A percentile compares a stretch with the other conserved stretches of the same genome.
phyloP scores from a whole-genome alignment of 2,113 vertebrate genomes.

The Poeciliopsis retropinna region DNA sequence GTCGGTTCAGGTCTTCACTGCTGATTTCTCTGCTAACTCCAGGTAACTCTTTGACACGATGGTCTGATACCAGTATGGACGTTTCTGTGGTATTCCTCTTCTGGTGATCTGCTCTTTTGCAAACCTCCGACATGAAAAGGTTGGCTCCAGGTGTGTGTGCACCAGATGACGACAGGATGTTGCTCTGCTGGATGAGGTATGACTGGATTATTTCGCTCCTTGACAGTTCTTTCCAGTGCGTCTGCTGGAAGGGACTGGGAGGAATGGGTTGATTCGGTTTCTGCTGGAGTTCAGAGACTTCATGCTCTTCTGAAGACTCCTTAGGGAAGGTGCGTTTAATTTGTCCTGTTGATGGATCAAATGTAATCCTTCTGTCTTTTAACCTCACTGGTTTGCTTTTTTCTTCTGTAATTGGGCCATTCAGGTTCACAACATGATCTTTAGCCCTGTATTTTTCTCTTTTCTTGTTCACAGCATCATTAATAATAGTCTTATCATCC shows the following conservation, averaged over 20 bases:
- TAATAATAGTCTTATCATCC: constrained; percentile 80
- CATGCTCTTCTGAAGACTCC: constrained; percentile 80
- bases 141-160: constrained; percentile 85
- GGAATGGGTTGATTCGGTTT: constrained; percentile 81
- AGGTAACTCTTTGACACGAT: constrained; percentile 82
- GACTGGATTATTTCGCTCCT: constrained; percentile 93
- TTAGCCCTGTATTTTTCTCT: constrained; percentile 86
- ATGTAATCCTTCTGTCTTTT: constrained; percentile 92
- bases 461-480: constrained; percentile 83
- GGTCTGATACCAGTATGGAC: constrained; percentile 81
- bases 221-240: constrained; percentile 93
- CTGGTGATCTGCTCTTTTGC: constrained; percentile 87
- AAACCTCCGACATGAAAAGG: constrained; percentile 89
- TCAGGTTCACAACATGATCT: constrained; percentile 82
- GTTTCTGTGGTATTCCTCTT: constrained; percentile 81
- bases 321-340: constrained; percentile 87
- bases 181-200: constrained; percentile 93
- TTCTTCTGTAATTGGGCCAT: constrained; percentile 80
- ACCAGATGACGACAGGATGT: constrained; percentile 87
- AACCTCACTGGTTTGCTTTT: constrained; percentile 86
- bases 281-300: constrained; percentile 51
- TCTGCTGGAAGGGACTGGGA: constrained; percentile 90
- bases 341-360: constrained; percentile 91
- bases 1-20: constrained; percentile 82
- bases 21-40: constrained; percentile 87